Base-by-base conservation (phyloP, 2,888 invertebrate species). In the Agapetus fuscipes region DNA sequence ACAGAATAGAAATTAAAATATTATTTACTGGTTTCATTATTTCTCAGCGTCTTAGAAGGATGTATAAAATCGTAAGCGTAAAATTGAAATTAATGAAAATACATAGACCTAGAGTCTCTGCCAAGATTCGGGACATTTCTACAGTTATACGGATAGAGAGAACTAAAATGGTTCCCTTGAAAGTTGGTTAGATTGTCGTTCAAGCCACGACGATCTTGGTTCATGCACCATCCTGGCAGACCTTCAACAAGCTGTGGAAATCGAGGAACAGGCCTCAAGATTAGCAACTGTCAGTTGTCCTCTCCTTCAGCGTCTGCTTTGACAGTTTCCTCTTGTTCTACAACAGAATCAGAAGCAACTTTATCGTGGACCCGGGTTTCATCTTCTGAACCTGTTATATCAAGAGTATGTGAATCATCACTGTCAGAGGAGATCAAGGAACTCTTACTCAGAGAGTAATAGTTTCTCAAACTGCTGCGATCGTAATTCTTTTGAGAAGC, bases 241-340 rank as follows among this genome's bases (percentile, higher is more conserved):
- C 34, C 28, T 20, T 48, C 45, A 28, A 48, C 17, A 7, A 27
- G 20, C 12, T 39, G 43, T 5, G 69, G 69, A 45, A 70, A 65
- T 44, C 69, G 66, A 60, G 70, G 69, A 62, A 70, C 69, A 1
- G 70, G 70, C 60, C 69, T 69, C 67, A 70, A 54, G 37, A 70
- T 41, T 10, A 49, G 36, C 45, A 45, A 48, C 30, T 48, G 49
- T 49, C 49, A 49, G 47, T 49, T 48, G 47, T 27, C 36, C 26
- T 62, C 49, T 64, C 66, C 14, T 49, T 17, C 57, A 2, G 46
- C 50, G 5, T 31, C 13, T n/a, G 14, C 7, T 31, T 7, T 15
- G 10, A 7, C 5, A 13, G 31, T 4, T 7, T 31, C 14, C 1
- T 59, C 39, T 10, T 13, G 28, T 5, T 34, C 62, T 9, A 4